phyloP scores from a whole-genome alignment of 2,888 invertebrate genomes.

The Ichneumoninae sp. region DNA sequence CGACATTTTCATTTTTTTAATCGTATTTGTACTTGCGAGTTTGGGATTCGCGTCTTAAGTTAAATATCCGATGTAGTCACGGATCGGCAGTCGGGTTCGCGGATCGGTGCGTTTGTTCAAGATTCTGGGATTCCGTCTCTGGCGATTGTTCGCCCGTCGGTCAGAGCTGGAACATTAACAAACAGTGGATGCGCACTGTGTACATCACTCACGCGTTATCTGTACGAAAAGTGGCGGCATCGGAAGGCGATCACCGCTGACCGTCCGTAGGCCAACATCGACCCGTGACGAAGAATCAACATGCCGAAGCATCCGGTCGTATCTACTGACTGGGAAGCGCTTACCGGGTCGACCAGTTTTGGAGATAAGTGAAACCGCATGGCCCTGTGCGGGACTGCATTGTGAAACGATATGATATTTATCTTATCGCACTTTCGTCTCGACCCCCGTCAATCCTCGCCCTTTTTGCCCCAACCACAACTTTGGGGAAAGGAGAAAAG shows the following conservation, averaged over 20 bases:
- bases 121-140: slow-evolving; percentile 28
- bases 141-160: not conserved
- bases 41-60: not conserved
- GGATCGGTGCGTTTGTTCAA: slow-evolving; percentile 43
- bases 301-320: slow-evolving; percentile 27
- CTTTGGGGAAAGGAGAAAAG: not conserved
- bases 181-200: not conserved
- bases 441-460: not conserved
- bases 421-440: slow-evolving; percentile 50
- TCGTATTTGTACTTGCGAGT: not conserved
- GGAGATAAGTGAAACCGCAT: slow-evolving; percentile 35
- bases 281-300: slow-evolving; percentile 56
- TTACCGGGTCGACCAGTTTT: slow-evolving; percentile 37
- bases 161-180: not conserved
- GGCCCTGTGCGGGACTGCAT: slow-evolving; percentile 15
- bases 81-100: slow-evolving; percentile 10
- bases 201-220: slow-evolving; percentile 41
- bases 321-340: slow-evolving; percentile 31
- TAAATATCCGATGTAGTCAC: not conserved
- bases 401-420: slow-evolving; percentile 40
- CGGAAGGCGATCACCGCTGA: slow-evolving; percentile 48
- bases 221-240: slow-evolving; percentile 33
- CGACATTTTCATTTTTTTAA: not conserved
- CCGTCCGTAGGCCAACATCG: slow-evolving; percentile 53
- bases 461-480: not conserved